Conservation (phyloP, 2,888 invertebrate genomes). For the Stenolophus ochropezus region DNA sequence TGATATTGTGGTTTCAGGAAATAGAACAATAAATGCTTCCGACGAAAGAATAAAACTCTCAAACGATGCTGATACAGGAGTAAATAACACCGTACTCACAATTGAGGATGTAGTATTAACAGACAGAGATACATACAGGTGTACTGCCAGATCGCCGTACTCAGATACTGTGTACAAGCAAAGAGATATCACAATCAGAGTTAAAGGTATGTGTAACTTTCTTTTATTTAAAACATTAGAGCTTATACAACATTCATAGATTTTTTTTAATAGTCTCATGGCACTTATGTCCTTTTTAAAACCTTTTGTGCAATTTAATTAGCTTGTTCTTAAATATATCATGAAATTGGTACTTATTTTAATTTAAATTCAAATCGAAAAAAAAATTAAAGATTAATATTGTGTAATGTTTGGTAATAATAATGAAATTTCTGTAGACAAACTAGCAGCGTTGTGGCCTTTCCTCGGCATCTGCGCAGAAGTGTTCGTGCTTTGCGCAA, state of each 20-base stretch:
- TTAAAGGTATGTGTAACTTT: constrained; percentile 82
- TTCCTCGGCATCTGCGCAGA: constrained; percentile 98
- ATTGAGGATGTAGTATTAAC: constrained; percentile 79
- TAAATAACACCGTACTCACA: constrained; percentile 79
- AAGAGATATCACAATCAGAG: constrained; percentile 78
- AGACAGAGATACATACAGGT: constrained; percentile 84
- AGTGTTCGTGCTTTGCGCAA: constrained; percentile 93
- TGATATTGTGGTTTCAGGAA: no score
- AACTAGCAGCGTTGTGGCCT: constrained; percentile 97
- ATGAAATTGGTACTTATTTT: no score
- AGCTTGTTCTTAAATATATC: no score
- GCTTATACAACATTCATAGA: no score
- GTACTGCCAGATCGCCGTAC: constrained; percentile 76
- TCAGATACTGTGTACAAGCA: constrained; percentile 67
- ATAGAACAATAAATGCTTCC: constrained; percentile 72
- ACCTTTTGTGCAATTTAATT: no score
- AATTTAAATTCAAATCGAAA: no score
- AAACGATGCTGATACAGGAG: constrained; percentile 73
- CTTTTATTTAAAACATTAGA: no score
- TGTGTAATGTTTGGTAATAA: no score
- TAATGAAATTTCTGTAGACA: constrained; percentile 75
- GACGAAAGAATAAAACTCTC: constrained; percentile 70
- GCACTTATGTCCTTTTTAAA: no score
- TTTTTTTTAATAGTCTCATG: no score
- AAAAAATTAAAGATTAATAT: no score